A percentile compares a stretch with the other conserved stretches of the same genome.
Conservation (phyloP, 2,113 vertebrate species). For the Martes martes region DNA sequence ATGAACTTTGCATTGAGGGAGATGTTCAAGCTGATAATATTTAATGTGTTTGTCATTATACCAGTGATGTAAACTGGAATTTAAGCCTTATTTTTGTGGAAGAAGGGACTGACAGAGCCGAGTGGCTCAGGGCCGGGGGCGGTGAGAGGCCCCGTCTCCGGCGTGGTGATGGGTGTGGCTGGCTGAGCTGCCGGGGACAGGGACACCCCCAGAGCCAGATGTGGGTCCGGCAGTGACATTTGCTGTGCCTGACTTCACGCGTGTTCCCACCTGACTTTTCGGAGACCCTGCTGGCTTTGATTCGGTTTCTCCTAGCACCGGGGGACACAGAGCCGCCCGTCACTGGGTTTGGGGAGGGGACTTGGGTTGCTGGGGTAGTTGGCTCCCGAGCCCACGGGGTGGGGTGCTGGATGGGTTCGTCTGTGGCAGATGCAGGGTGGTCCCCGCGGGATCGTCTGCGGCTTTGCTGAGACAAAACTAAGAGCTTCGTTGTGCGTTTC, state of each 20-base stretch:
- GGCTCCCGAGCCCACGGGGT: rapidly evolving
- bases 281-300: too few species aligned
- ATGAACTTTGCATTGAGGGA: neutral
- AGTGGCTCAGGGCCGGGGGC: rapidly evolving
- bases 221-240: rapidly evolving
- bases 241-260: rapidly evolving
- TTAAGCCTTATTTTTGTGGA: neutral
- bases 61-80: neutral
- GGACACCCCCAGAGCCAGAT: rapidly evolving
- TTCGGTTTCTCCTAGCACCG: rapidly evolving
- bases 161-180: rapidly evolving
- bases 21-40: neutral
- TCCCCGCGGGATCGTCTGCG: rapidly evolving
- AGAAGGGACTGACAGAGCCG: neutral
- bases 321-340: rapidly evolving
- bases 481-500: rapidly evolving
- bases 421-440: rapidly evolving
- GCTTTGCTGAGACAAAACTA: neutral
- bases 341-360: too few species aligned
- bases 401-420: rapidly evolving
- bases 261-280: rapidly evolving
- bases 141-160: rapidly evolving
- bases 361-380: too few species aligned
- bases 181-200: rapidly evolving
- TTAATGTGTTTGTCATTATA: neutral